phyloP scores from a whole-genome alignment of 23 tunicate species.

The Trididemnum nubilum region DNA sequence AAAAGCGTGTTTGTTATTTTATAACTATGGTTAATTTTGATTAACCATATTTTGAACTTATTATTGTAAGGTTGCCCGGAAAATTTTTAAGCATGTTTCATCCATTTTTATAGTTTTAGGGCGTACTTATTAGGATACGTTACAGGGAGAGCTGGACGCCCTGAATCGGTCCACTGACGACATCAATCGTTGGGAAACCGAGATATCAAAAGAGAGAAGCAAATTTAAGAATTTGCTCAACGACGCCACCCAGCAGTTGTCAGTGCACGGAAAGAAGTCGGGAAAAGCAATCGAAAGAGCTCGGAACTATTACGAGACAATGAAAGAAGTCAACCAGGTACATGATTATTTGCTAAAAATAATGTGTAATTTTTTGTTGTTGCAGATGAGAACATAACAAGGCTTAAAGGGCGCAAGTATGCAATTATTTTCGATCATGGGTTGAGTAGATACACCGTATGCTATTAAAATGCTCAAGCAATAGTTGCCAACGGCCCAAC shows the following conservation, averaged over 20 bases:
- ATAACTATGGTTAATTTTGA: too few species aligned
- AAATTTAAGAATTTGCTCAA: constrained; percentile 52
- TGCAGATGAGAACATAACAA: not conserved
- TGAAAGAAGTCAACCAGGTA: constrained; percentile 71
- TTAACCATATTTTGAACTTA: too few species aligned
- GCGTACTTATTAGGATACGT: too few species aligned
- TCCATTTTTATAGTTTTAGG: too few species aligned
- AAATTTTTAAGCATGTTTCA: too few species aligned
- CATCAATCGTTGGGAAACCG: constrained; percentile 71
- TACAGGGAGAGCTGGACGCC: constrained; percentile 79
- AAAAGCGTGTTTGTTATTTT: too few species aligned
- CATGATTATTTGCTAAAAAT: not conserved
- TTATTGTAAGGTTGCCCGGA: too few species aligned
- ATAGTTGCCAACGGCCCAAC: too few species aligned
- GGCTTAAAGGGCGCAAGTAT: not conserved
- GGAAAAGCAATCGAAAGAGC: constrained; percentile 76
- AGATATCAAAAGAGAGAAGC: constrained; percentile 62
- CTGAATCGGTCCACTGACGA: constrained; percentile 78
- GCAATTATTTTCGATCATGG: too few species aligned
- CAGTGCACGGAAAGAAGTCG: constrained; percentile 46
- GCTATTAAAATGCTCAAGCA: too few species aligned
- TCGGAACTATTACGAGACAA: constrained; percentile 76
- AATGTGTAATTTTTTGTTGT: not conserved
- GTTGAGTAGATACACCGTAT: too few species aligned
- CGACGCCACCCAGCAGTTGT: constrained; percentile 61